A percentile compares a stretch with the other conserved stretches of the same genome.
phyloP scores from a whole-genome alignment of 2,888 invertebrate species.

The Drosophila merina region DNA sequence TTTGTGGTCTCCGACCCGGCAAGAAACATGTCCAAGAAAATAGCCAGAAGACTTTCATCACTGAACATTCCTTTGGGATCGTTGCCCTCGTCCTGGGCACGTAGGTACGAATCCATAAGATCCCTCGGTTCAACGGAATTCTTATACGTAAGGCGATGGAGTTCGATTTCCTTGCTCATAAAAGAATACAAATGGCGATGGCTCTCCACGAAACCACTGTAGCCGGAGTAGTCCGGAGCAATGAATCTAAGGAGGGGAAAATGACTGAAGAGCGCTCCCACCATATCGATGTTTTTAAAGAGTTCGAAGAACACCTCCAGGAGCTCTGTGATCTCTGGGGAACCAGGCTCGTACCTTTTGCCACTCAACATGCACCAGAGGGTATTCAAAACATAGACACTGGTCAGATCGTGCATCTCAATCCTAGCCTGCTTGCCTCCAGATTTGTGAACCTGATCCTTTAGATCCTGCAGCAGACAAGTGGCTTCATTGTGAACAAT shows the following conservation, averaged over 20 bases:
- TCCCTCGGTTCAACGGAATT: conserved; percentile 88
- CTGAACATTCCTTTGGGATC: conserved; percentile 86
- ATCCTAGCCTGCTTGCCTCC: conserved; percentile 85
- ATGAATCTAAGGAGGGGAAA: conserved; percentile 89
- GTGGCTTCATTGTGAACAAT: conserved; percentile 89
- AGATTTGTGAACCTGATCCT: conserved; percentile 80
- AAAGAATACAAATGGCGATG: conserved; percentile 90
- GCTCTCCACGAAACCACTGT: conserved; percentile 88
- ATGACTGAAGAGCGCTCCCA: conserved; percentile 91
- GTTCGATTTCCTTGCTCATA: conserved; percentile 88
- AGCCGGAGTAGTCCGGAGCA: conserved; percentile 91
- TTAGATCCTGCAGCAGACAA: conserved; percentile 86
- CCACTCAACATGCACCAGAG: conserved; percentile 94
- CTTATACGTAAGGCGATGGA: conserved; percentile 88
- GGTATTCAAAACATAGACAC: conserved; percentile 91
- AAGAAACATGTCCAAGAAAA: conserved; percentile 93
- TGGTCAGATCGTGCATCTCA: conserved; percentile 90
- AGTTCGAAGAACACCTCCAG: conserved; percentile 89
- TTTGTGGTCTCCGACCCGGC: conserved; percentile 94
- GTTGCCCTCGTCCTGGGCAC: conserved; percentile 85
- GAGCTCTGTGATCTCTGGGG: conserved; percentile 88
- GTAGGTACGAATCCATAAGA: conserved; percentile 92
- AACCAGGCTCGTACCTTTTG: conserved; percentile 88
- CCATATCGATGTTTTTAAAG: conserved; percentile 91
- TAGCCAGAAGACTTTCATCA: conserved; percentile 91